Evolutionary conservation across 2,113 vertebrate species (phyloP).

Genomic region (Gnathonemus longibarbis): DNA sequence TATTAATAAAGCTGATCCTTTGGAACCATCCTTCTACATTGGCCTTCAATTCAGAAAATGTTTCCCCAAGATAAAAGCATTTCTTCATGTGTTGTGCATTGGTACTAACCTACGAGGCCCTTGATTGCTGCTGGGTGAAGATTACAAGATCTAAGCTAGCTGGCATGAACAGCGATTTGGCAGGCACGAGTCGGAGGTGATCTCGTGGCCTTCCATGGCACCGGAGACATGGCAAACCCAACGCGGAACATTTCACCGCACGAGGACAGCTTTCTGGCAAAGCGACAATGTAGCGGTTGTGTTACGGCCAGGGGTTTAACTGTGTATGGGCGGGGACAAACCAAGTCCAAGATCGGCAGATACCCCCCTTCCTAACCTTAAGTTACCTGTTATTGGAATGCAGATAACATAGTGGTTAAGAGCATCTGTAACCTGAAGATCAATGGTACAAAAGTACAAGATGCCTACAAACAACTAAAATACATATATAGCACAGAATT

Average conservation of each 20-base stretch:
- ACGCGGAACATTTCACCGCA: neutral
- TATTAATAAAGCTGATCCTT: neutral
- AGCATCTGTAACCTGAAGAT: neutral
- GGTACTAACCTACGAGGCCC: neutral
- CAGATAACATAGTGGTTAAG: neutral
- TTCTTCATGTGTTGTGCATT: neutral
- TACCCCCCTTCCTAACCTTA: neutral
- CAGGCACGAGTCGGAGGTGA: neutral
- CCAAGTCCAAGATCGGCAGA: neutral
- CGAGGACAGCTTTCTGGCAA: neutral
- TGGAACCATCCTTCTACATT: neutral
- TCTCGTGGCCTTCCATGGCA: neutral
- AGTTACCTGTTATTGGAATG: neutral
- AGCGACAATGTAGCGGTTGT: neutral
- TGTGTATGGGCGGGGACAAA: neutral
- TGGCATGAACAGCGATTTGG: neutral
- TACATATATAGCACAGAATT: neutral
- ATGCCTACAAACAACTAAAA: neutral
- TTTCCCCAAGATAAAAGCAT: neutral
- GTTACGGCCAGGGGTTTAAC: neutral
- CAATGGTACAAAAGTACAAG: neutral
- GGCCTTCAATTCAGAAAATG: neutral
- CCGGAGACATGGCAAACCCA: neutral
- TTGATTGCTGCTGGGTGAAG: neutral
- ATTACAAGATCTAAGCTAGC: neutral